These are phyloP conservation scores for Euborellia annulipes DNA, from an alignment of 1,140 invertebrate genomes.

Conservation along the genomic window DNA sequence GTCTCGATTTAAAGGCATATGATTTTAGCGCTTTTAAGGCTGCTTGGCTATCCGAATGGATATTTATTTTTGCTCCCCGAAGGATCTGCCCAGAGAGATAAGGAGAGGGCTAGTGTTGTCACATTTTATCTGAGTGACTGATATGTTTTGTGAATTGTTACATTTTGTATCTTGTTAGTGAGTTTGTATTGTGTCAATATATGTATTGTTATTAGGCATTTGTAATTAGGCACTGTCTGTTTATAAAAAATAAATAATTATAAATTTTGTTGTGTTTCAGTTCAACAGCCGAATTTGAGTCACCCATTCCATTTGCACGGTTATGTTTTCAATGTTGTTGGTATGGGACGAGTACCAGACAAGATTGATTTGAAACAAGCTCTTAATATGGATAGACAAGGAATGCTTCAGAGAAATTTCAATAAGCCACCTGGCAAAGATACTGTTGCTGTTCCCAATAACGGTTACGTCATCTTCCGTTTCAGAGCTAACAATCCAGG, in stretches of 20 bases:
- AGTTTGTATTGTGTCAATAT: too few relatives aligned
- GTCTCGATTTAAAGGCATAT: too few relatives aligned
- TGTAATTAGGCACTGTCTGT: too few relatives aligned
- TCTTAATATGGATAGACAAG: conserved; percentile 50
- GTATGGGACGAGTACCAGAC: conserved; percentile 69
- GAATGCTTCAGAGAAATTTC: conserved; percentile 54
- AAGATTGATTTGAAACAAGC: conserved; percentile 72
- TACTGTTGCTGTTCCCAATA: conserved; percentile 83
- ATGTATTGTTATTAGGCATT: too few relatives aligned
- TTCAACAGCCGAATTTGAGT: conserved; percentile 72
- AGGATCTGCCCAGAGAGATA: too few relatives aligned
- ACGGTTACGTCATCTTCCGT: conserved; percentile 81
- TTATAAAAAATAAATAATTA: not conserved
- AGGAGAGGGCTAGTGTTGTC: too few relatives aligned
- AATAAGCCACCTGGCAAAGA: conserved; percentile 64
- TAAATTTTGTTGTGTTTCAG: conserved; percentile 32
- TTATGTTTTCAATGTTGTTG: conserved; percentile 72
- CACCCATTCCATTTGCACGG: conserved; percentile 88
- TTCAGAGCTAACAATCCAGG: conserved; percentile 82
- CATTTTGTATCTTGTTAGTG: too few relatives aligned
- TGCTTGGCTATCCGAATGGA: too few relatives aligned
- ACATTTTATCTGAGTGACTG: too few relatives aligned
- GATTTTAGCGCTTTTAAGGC: too few relatives aligned
- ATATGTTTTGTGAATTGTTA: too few relatives aligned
- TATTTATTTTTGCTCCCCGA: too few relatives aligned